Base-by-base conservation (phyloP, 2,888 invertebrate genomes). In the Rhagophthalmus giganteus region DNA sequence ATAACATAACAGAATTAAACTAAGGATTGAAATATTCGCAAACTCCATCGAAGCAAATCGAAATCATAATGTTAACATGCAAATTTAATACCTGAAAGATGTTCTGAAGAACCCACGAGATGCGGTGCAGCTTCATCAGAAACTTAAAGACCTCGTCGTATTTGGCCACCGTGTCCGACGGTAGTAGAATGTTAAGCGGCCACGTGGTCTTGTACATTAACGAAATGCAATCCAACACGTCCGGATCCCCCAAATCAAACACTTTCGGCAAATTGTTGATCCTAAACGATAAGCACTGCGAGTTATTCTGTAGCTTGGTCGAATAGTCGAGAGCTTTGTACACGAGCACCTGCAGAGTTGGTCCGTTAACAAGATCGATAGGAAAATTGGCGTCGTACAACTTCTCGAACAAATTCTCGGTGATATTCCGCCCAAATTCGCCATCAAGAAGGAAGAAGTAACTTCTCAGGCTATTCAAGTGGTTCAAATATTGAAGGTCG, bases 371-470 rank as follows among this genome's bases (percentile, higher is more conserved):
- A 48, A 90, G 65, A 62, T 87, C 85, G 8, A 78, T 76, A 0
- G 88, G 87, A 60, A 79, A 78, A 15, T 82, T 72, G 1, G 82
- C 84, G n/a, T 79, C 78, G 42, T 84, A 83, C 38, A 90, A 70
- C 54, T 83, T 83, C 0, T 79, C 76, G 57, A 88, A 87, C 48
- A 90, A 72, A 56, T 84, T 85, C 37, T 83, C 80, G 24, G 87
- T 87, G 9, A 90, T 82, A 58, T 83, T 83, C 20, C 81, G 81
- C 0, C 85, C 85, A 70, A 90, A 90, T 71, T 90, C 88, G 1
- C 90, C 90, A 60, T 90, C 88, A 77, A 88, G 79, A 13, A 90
- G 69, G 62, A 90, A 89, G 69, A 86, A 90, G 63, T 86, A 90
- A 66, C 87, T 85, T 32, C 87, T 80, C n/a, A 90, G 72, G 69